Conservation (phyloP, 2,888 invertebrate genomes). For the Chesias legatella region DNA sequence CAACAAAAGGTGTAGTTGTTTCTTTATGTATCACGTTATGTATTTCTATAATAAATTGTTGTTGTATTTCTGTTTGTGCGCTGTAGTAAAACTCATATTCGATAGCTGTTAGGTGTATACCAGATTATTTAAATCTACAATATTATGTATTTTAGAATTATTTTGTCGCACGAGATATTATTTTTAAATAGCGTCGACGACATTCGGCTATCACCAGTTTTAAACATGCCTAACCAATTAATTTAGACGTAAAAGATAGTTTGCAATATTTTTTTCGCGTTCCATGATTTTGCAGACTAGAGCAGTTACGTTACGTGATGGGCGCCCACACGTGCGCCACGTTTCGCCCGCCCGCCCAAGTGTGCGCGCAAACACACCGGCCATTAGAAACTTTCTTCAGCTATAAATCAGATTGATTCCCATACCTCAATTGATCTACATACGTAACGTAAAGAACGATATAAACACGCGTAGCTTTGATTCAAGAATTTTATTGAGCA, state of each 20-base stretch:
- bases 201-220: neutral
- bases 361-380: constrained; percentile 23
- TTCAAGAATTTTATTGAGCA: constrained; percentile 10
- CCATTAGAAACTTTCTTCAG: constrained; percentile 27
- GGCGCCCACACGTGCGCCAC: constrained; percentile 30
- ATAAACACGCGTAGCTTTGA: constrained; percentile 20
- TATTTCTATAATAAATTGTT: neutral
- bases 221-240: constrained; percentile 1
- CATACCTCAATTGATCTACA: constrained; percentile 25
- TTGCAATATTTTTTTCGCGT: constrained; percentile 6
- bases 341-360: constrained; percentile 26
- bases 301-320: constrained; percentile 27
- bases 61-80: neutral
- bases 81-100: too few relatives aligned
- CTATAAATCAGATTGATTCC: constrained; percentile 28
- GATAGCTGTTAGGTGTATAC: too few relatives aligned
- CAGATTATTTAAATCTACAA: too few relatives aligned
- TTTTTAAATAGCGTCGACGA: constrained; percentile 1
- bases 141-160: too few relatives aligned
- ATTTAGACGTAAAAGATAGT: neutral
- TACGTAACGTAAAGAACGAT: constrained; percentile 24
- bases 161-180: constrained; percentile 1
- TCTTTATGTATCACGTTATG: constrained; percentile 2
- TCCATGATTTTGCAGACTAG: constrained; percentile 28
- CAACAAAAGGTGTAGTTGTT: constrained; percentile 3